Evolutionary conservation across 2,888 invertebrate species (phyloP).

Genomic region (Escarpia spicata): DNA sequence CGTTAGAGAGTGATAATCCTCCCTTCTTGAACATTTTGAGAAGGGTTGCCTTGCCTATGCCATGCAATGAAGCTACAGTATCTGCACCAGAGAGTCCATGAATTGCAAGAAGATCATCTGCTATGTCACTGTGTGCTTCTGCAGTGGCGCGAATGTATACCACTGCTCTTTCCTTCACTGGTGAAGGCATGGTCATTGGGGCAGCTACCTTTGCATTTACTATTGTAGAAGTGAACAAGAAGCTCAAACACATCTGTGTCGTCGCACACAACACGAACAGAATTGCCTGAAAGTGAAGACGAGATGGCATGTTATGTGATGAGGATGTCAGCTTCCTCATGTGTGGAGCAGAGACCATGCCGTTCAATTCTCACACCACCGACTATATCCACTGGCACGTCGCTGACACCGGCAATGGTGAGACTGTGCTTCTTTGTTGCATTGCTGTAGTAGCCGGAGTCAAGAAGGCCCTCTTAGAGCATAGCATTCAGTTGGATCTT

Average conservation of each 20-base stretch:
- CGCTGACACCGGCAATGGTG: constrained; percentile 17
- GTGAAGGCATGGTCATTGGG: background rate
- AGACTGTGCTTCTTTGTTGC: constrained; percentile 26
- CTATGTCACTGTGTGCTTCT: no score
- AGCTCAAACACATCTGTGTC: background rate
- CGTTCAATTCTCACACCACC: constrained; percentile 25
- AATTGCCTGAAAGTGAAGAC: background rate
- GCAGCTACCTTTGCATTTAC: constrained; percentile 21
- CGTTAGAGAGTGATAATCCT: no score
- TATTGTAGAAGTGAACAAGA: constrained; percentile 21
- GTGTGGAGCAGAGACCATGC: constrained; percentile 24
- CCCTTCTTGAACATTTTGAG: background rate
- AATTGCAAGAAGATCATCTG: no score
- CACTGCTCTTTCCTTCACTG: no score
- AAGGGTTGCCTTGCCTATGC: background rate
- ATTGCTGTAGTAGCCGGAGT: constrained; percentile 21
- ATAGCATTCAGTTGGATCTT: constrained; percentile 28
- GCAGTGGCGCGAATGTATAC: background rate
- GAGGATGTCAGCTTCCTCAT: constrained; percentile 23
- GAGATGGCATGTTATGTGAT: constrained; percentile 29
- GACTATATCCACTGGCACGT: constrained; percentile 22
- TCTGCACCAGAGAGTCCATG: background rate
- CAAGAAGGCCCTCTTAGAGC: constrained; percentile 24
- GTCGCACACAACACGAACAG: background rate
- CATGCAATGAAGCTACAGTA: constrained; percentile 2